phyloP scores from a whole-genome alignment of 2,797 vertebrate species.

The Nyctibius grandis region DNA sequence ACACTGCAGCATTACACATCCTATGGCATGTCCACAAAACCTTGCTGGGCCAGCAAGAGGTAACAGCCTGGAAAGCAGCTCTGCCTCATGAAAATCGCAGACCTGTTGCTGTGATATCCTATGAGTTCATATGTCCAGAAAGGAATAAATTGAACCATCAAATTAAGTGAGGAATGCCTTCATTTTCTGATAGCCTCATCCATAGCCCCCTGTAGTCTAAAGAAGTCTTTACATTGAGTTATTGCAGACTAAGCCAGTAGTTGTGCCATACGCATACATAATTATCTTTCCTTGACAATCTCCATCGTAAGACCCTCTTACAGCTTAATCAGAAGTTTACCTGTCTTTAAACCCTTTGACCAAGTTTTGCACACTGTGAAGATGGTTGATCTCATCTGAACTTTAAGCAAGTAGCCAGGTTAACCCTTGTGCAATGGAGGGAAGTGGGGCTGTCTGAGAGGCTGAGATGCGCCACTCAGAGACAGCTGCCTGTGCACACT shows the following conservation, averaged over 20 bases:
- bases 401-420: neutral
- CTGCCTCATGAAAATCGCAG: neutral
- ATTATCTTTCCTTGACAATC: neutral
- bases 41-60: neutral
- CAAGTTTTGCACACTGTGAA: neutral
- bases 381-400: neutral
- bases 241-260: neutral
- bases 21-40: neutral
- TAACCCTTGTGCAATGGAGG: neutral
- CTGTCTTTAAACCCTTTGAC: neutral
- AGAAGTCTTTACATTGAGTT: neutral
- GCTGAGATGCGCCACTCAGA: neutral
- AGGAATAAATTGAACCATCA: neutral
- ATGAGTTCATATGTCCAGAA: neutral
- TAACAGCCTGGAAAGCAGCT: neutral
- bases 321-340: neutral
- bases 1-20: neutral
- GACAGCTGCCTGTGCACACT: neutral
- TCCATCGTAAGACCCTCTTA: neutral
- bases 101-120: neutral
- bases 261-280: neutral
- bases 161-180: neutral
- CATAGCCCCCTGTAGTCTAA: neutral
- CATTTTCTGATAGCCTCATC: neutral
- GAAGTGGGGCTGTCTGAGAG: neutral